Evolutionary conservation across 2,888 invertebrate genomes (phyloP).

Genomic region (Gandaritis pyraliata): DNA sequence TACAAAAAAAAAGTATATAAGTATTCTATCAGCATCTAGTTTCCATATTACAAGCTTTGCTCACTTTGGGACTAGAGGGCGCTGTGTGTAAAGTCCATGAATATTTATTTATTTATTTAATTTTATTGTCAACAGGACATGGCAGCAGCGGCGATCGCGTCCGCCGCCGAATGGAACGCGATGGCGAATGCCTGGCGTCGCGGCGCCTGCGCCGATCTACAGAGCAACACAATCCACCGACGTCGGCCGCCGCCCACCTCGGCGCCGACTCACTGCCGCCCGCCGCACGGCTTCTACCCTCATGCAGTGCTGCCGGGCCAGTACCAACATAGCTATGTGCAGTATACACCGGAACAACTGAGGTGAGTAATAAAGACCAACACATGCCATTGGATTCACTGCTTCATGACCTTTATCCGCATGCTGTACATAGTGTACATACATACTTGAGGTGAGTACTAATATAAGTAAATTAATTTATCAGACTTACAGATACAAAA

Average conservation of each 20-base stretch:
- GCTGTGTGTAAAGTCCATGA: too few relatives aligned
- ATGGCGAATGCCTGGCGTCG: slow-evolving; percentile 91
- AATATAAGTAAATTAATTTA: too few relatives aligned
- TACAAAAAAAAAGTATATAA: too few relatives aligned
- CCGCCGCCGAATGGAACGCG: slow-evolving; percentile 95
- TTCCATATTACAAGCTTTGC: too few relatives aligned
- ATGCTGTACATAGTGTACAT: too few relatives aligned
- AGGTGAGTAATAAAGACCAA: slow-evolving; percentile 43
- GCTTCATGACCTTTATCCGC: too few relatives aligned
- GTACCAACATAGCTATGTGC: slow-evolving; percentile 93
- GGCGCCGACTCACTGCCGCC: slow-evolving; percentile 60
- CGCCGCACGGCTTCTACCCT: slow-evolving; percentile 90
- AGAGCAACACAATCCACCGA: slow-evolving; percentile 93
- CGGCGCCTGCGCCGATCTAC: slow-evolving; percentile 94
- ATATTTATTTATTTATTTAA: too few relatives aligned
- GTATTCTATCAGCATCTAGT: too few relatives aligned
- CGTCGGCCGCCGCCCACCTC: slow-evolving; percentile 50
- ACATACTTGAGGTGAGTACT: too few relatives aligned
- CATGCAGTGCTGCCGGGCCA: slow-evolving; percentile 98
- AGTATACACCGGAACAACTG: slow-evolving; percentile 92
- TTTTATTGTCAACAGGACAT: slow-evolving; percentile 84
- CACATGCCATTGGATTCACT: too few relatives aligned
- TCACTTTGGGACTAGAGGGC: too few relatives aligned
- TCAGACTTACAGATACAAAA: too few relatives aligned
- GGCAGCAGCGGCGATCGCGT: slow-evolving; percentile 92